These are phyloP conservation scores for Meda fulgida DNA, from an alignment of 2,797 vertebrate species.

Conservation along the genomic window DNA sequence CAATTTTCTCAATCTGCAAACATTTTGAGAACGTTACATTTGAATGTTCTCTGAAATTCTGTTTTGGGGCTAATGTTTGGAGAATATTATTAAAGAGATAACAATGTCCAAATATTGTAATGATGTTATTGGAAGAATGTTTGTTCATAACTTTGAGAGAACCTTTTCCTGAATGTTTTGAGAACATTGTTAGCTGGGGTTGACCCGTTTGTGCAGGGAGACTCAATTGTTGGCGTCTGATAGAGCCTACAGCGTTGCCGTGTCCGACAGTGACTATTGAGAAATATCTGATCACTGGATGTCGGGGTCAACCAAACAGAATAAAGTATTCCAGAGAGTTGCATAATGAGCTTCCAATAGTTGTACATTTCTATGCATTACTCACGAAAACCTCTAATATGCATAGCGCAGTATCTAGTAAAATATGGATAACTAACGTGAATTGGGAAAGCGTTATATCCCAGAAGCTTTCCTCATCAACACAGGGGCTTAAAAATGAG, in stretches of 20 bases:
- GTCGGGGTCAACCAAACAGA: background rate
- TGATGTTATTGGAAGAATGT: background rate
- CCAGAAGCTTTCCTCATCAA: conserved; percentile 35
- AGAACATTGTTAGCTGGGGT: background rate
- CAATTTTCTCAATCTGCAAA: background rate
- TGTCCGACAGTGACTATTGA: background rate
- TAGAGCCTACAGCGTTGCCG: background rate
- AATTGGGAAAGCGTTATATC: conserved; percentile 14
- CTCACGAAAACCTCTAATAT: too few relatives aligned
- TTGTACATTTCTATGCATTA: background rate
- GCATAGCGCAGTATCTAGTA: background rate
- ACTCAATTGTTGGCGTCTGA: background rate
- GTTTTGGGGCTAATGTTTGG: background rate
- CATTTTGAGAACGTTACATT: background rate
- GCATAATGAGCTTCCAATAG: background rate
- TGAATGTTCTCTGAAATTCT: background rate
- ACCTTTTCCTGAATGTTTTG: background rate
- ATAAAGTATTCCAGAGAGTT: background rate
- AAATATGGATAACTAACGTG: background rate
- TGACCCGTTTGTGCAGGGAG: background rate
- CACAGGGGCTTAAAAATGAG: conserved; percentile 30
- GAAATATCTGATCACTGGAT: background rate
- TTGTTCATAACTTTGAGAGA: background rate
- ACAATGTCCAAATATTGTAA: background rate
- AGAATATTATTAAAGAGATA: background rate